Evolutionary conservation across 2,113 vertebrate species (phyloP), one percentile per base, ranked within the genome.

Genomic region (Zootoca vivipara): DNA sequence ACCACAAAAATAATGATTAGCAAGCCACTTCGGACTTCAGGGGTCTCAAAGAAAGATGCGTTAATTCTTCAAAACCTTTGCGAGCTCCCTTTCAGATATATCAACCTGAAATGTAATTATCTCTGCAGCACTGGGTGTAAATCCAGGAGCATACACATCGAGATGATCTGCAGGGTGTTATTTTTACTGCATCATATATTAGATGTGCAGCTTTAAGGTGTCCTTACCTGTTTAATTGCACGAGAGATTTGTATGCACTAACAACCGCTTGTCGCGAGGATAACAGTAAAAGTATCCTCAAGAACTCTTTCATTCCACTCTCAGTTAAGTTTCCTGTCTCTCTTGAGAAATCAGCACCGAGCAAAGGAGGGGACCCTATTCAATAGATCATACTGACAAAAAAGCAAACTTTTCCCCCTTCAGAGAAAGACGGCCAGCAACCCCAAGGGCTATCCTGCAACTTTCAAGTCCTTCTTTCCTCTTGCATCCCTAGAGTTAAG

Each of bases 151-250:
- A 91, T 90, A 87, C 95, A 30, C 33, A 96, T 95, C 94, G 94
- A 88, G 94, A 92, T 10, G 35, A 95, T 95, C 94, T 93, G 85
- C 90, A 62, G 92, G 92, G 89, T 56, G 90, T 94, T 96, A 92
- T 95, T 95, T 97, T 96, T 94, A 96, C 93, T 91, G 93, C 4
- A 1, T 95, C 95, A 94, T 96, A 94, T 95, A 95, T 96, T 95
- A 96, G 94, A 94, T 92, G 88, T 93, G 92, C 93, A 90, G 93
- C 95, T 96, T 96, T 93, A 95, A 95, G 95, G 95, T 96, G 94
- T 95, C 93, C 94, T 97, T 97, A 97, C 95, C 95, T 95, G 95
- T 93, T 93, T 95, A 96, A 97, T 96, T 88, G 75, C 7, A 72
- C 70, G 94, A 96, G 95, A 96, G 91, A 74, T 93, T 95, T 95